These are phyloP conservation scores for Halocaridina rubra DNA, from an alignment of 2,888 invertebrate genomes.

Conservation along the genomic window DNA sequence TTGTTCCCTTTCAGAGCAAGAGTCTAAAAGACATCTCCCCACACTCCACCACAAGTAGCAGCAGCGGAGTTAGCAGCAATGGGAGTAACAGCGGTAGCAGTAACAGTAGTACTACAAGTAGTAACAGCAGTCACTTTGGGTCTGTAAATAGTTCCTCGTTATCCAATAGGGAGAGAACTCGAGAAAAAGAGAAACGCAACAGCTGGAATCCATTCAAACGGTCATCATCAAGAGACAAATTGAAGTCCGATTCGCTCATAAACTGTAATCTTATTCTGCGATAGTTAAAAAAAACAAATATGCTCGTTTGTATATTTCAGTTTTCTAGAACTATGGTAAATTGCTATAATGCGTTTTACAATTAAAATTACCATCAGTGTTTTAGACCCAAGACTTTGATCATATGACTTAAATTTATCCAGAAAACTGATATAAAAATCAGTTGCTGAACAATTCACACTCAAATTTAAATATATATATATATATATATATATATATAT, in stretches of 20 bases:
- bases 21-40: slow-evolving; percentile 63
- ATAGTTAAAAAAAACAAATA: slow-evolving; percentile 5
- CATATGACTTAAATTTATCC: no score
- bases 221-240: slow-evolving; percentile 53
- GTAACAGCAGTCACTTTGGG: slow-evolving; percentile 40
- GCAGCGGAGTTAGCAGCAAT: slow-evolving; percentile 58
- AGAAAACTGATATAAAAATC: no score
- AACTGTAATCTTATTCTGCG: slow-evolving; percentile 61
- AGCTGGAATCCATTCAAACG: slow-evolving; percentile 63
- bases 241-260: slow-evolving; percentile 55
- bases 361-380: neutral
- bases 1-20: slow-evolving; percentile 49
- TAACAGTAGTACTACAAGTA: slow-evolving; percentile 38
- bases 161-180: slow-evolving; percentile 38
- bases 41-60: slow-evolving; percentile 62
- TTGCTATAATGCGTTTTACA: neutral
- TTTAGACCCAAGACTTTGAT: neutral
- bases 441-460: neutral
- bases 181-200: slow-evolving; percentile 54
- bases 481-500: neutral
- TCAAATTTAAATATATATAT: neutral
- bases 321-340: neutral
- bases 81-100: slow-evolving; percentile 40
- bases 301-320: neutral
- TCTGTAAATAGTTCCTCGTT: slow-evolving; percentile 51